Evolutionary conservation across 2,888 invertebrate genomes (phyloP).

Genomic region (Altica lythri): DNA sequence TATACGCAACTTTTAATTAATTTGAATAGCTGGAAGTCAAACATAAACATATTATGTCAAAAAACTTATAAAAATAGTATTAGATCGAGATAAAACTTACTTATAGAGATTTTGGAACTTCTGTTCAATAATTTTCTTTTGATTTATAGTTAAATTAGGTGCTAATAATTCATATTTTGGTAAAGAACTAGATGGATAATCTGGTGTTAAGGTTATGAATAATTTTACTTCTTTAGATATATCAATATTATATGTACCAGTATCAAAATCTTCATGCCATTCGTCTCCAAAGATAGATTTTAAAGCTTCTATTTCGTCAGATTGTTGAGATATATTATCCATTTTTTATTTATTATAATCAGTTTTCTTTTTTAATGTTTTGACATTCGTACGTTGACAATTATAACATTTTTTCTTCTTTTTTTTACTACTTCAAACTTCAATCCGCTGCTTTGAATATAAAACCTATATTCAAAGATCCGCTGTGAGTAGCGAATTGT

Average conservation of each 20-base stretch:
- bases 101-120: slow-evolving; percentile 68
- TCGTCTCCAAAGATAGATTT: slow-evolving; percentile 73
- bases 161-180: slow-evolving; percentile 74
- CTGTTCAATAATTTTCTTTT: slow-evolving; percentile 62
- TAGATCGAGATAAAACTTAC: slow-evolving; percentile 58
- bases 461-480: no score
- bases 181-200: slow-evolving; percentile 68
- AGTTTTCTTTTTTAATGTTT: no score
- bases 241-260: slow-evolving; percentile 64
- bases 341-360: no score
- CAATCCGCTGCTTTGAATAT: no score
- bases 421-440: no score
- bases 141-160: slow-evolving; percentile 67
- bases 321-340: slow-evolving; percentile 50
- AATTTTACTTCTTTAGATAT: slow-evolving; percentile 63
- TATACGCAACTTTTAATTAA: no score
- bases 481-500: no score
- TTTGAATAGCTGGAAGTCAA: no score
- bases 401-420: no score
- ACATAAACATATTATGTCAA: no score
- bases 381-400: no score
- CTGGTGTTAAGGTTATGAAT: slow-evolving; percentile 67
- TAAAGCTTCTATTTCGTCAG: slow-evolving; percentile 74
- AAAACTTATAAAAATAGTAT: background rate
- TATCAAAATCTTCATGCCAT: slow-evolving; percentile 66